Base-by-base conservation (phyloP, 2,888 invertebrate genomes). In the Nowickia ferox region DNA sequence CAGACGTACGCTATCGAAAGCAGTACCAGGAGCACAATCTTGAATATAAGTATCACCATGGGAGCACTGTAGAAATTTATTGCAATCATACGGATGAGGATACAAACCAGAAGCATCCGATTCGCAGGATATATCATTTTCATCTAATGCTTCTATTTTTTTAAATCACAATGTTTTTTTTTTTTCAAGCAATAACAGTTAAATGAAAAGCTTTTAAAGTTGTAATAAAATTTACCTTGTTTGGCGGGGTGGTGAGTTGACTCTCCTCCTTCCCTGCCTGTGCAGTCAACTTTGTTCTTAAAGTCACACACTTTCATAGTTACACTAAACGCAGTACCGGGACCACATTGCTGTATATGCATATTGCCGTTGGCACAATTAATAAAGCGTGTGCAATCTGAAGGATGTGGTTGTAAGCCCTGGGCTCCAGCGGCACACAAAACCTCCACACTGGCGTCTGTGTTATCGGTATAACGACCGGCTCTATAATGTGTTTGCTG, bases 301-400 rank as follows among this genome's bases (percentile, higher is more conserved):
- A 93, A 94, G 90, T 95, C 95, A 88, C 96, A 96, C 11, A 93
- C 92, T 61, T 92, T 92, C 57, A 93, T 88, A 2, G 88, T 84
- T 0, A 94, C 93, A 90, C 94, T 95, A 87, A 95, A 96, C 0
- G 95, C 93, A 0, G 95, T 95, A 19, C 95, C 95, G 1, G 94
- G 94, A 3, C 94, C 95, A 90, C 96, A 96, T 66, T 93, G 92
- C 92, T 94, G 94, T 2, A 95, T 89, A 84, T 93, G 93, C 0
- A 94, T 94, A 46, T 91, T 92, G 1, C 95, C 95, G 87, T 94
- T 93, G 11, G 93, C 94, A 89, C 96, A 96, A 88, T 95, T 95
- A 19, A 96, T 89, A 89, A 94, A 96, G 89, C 95, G 95, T 1
- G 93, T 93, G 88, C 96, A 96, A 81, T 95, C 94, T 0, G 90